A percentile compares a stretch with the other conserved stretches of the same genome.
phyloP scores from a whole-genome alignment of 2,113 vertebrate species.

The Hystrix cristata region DNA sequence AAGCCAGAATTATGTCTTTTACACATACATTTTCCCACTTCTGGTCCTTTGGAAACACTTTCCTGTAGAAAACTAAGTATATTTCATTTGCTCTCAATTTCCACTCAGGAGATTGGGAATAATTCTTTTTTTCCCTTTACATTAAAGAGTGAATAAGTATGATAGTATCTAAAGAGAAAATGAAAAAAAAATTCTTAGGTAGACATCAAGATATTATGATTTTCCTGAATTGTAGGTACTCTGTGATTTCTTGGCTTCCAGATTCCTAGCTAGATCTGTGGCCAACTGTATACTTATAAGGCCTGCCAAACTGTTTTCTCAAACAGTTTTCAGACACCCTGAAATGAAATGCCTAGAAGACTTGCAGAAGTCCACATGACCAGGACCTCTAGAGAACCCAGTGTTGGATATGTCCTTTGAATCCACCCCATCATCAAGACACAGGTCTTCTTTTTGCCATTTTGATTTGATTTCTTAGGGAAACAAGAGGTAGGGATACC shows the following conservation, averaged over 20 bases:
- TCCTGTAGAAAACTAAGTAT: neutral
- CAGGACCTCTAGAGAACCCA: neutral
- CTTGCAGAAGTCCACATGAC: neutral
- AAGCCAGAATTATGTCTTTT: neutral
- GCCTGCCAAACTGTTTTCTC: neutral
- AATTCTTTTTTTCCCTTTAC: neutral
- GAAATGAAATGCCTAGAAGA: neutral
- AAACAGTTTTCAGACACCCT: neutral
- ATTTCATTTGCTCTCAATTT: neutral
- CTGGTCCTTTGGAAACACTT: neutral
- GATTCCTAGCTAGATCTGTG: neutral
- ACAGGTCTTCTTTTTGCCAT: neutral
- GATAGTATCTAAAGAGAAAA: neutral
- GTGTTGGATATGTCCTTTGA: neutral
- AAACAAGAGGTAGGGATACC: neutral
- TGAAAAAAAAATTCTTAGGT: neutral
- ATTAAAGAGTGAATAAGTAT: neutral
- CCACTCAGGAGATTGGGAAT: neutral
- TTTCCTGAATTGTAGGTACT: neutral
- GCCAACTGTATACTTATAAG: neutral
- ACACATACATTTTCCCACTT: neutral
- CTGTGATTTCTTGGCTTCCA: neutral
- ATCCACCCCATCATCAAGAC: neutral
- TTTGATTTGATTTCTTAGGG: neutral
- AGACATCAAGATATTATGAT: neutral